These are phyloP conservation scores for Dermatemys mawii DNA, from an alignment of 2,113 vertebrate genomes.

Conservation along the genomic window DNA sequence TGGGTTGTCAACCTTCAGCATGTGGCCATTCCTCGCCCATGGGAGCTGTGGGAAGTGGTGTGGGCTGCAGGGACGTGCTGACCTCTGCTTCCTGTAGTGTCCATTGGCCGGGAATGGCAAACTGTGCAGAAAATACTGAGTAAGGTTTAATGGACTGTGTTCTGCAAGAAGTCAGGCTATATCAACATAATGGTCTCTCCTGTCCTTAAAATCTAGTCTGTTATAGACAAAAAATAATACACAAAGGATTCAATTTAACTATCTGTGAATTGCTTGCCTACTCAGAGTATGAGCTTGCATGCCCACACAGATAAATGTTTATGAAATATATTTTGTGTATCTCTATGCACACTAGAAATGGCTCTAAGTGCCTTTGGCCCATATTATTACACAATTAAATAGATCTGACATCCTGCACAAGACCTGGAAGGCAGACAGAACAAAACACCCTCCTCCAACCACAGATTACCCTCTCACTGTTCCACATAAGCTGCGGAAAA, in stretches of 20 bases:
- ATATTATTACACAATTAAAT: not conserved
- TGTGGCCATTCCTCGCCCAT: no score
- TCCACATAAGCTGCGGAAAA: not conserved
- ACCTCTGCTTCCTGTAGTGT: no score
- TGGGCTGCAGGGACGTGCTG: no score
- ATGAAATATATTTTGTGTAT: not conserved
- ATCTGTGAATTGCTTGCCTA: not conserved
- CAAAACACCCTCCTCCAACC: not conserved
- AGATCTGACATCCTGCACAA: not conserved
- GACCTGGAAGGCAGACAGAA: not conserved
- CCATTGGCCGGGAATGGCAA: no score
- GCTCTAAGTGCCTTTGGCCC: not conserved
- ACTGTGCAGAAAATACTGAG: not conserved
- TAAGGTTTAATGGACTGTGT: not conserved
- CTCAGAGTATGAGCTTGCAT: no score
- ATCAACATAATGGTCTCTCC: not conserved
- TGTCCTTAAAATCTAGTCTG: not conserved
- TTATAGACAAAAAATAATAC: not conserved
- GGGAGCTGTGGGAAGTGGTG: no score
- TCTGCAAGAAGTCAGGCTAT: not conserved
- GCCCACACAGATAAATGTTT: no score
- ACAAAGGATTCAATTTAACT: not conserved
- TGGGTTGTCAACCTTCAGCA: no score
- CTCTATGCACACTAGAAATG: not conserved
- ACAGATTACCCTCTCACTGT: no score